A percentile compares a stretch with the other conserved stretches of the same genome.
These are phyloP conservation scores for Zhengitettix transpicula DNA, from an alignment of 2,888 invertebrate species.

Conservation along the genomic window DNA sequence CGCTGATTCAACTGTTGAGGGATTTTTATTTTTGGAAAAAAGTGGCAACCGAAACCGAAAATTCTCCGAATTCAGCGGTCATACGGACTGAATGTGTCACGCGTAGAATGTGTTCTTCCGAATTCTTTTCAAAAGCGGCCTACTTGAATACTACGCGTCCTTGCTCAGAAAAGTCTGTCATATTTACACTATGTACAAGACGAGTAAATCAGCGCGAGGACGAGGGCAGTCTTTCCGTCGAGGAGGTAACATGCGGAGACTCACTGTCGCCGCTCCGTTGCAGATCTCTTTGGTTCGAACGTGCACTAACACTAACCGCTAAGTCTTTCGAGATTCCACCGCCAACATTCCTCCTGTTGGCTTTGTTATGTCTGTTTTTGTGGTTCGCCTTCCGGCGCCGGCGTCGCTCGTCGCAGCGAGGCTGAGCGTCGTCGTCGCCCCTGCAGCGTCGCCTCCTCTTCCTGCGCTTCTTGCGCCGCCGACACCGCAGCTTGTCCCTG, in stretches of 20 bases:
- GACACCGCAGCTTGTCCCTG: slow-evolving; percentile 29
- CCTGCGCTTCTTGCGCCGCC: slow-evolving; percentile 33
- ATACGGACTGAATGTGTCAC: no score
- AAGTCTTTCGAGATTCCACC: no score
- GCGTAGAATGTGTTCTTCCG: no score
- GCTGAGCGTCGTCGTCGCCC: slow-evolving; percentile 19
- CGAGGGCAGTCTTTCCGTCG: background rate
- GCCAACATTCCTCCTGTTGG: no score
- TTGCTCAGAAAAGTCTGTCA: background rate
- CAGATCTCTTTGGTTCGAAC: background rate
- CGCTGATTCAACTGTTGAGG: no score
- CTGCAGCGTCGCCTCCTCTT: slow-evolving; percentile 15
- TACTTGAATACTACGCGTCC: no score
- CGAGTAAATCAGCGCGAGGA: background rate
- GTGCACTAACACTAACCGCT: background rate
- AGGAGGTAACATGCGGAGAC: no score
- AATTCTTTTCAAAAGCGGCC: no score
- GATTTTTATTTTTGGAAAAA: no score
- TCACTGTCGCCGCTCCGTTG: background rate
- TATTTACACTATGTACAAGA: background rate
- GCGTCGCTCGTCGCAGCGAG: slow-evolving; percentile 2
- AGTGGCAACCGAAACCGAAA: no score
- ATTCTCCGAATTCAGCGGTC: no score
- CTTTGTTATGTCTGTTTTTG: no score
- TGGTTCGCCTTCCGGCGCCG: background rate